Conservation (phyloP, 2,113 vertebrate species). For the western clawed frog (Xenopus tropicalis) region UCB_Xtro_10.0 CM004450.2:142696501-142697000, state of each 20-base stretch:
- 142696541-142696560: neutral
- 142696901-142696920: constrained; percentile 90
- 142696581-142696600: neutral
- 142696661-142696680: too few species aligned
- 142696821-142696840: constrained; percentile 88
- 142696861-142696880: constrained; percentile 92
- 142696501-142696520: neutral
- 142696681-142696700: too few species aligned
- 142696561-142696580: neutral
- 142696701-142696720: too few species aligned
- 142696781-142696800: neutral
- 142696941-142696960: constrained; percentile 57
- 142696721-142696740: neutral
- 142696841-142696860: constrained; percentile 96
- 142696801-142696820: constrained; percentile 57
- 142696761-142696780: too few species aligned
- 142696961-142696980: too few species aligned
- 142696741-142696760: neutral
- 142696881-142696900: constrained; percentile 92
- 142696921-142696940: constrained; percentile 89
- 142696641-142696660: neutral
- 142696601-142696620: neutral
- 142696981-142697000: neutral
- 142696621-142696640: too few species aligned
- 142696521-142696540: too few species aligned